These are phyloP conservation scores for Adelges cooleyi DNA, from an alignment of 1,140 invertebrate genomes.

Conservation along the genomic window DNA sequence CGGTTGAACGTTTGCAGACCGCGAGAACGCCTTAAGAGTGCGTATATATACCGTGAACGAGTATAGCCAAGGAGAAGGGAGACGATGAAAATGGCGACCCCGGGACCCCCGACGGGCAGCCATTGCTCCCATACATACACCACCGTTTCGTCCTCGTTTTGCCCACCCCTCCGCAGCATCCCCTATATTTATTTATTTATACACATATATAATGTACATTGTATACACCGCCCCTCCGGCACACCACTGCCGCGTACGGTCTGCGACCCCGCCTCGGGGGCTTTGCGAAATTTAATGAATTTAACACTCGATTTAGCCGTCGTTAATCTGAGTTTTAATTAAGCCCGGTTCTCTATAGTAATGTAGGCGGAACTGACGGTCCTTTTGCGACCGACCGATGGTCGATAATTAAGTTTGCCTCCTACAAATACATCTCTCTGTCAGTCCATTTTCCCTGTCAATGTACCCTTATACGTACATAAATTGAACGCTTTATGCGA, in stretches of 20 bases:
- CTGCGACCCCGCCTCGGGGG: not conserved
- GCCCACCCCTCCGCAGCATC: not conserved
- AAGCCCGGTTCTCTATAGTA: conserved; percentile 11
- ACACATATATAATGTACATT: not conserved
- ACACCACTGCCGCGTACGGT: not conserved
- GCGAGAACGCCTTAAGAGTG: no score
- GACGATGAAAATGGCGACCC: conserved; percentile 15
- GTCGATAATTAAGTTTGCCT: conserved; percentile 15
- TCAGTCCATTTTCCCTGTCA: not conserved
- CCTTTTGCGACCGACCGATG: not conserved
- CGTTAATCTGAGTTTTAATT: conserved; percentile 21
- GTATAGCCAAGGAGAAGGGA: not conserved
- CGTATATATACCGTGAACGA: no score
- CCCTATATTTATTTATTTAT: not conserved
- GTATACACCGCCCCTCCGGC: not conserved
- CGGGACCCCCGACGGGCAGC: not conserved
- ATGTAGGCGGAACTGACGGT: conserved; percentile 2
- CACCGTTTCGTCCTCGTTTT: not conserved
- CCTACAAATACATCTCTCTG: not conserved
- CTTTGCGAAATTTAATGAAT: conserved; percentile 26
- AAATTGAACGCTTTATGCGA: not conserved
- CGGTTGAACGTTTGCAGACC: no score
- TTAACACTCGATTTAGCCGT: conserved; percentile 27
- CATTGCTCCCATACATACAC: not conserved
- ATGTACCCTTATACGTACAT: not conserved